A percentile compares a stretch with the other conserved stretches of the same genome.
phyloP scores from a whole-genome alignment of 2,888 invertebrate genomes.

The Oscheius sp. region DNA sequence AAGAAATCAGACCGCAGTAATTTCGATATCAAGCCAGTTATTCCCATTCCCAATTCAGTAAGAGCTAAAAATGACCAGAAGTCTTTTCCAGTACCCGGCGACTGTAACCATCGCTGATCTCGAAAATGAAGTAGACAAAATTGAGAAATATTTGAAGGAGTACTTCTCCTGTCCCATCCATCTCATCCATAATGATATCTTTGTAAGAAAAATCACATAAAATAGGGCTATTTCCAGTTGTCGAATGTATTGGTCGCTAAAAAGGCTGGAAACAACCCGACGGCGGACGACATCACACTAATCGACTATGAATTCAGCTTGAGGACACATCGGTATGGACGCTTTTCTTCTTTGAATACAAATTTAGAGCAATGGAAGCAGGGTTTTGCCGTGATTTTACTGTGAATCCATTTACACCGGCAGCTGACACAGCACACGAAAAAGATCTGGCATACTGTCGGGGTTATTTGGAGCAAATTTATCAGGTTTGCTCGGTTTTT shows the following conservation, averaged over 20 bases:
- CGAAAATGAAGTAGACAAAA: background rate
- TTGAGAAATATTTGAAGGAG: background rate
- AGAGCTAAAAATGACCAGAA: too few relatives aligned
- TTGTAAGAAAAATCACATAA: background rate
- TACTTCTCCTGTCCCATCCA: background rate
- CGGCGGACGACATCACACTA: conserved; percentile 3
- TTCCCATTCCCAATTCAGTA: background rate
- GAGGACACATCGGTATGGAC: conserved; percentile 8
- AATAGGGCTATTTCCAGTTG: conserved; percentile 13
- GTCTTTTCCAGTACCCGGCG: background rate
- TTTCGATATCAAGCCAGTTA: background rate
- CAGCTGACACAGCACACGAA: background rate
- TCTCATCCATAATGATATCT: conserved; percentile 20
- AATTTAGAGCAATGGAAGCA: conserved; percentile 8
- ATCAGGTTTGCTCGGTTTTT: too few relatives aligned
- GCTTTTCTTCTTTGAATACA: too few relatives aligned
- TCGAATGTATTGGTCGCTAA: conserved; percentile 11
- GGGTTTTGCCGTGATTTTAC: conserved; percentile 9
- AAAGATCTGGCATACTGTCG: background rate
- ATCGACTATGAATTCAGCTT: conserved; percentile 31
- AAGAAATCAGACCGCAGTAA: background rate
- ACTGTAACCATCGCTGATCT: background rate
- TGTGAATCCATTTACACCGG: background rate
- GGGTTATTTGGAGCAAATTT: conserved; percentile 8
- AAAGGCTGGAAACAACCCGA: background rate